Percentiles rank a stretch among this genome's conserved stretches.
These are phyloP conservation scores for Criorhina ranunculi DNA, from an alignment of 2,888 invertebrate species.

Conservation along the genomic window DNA sequence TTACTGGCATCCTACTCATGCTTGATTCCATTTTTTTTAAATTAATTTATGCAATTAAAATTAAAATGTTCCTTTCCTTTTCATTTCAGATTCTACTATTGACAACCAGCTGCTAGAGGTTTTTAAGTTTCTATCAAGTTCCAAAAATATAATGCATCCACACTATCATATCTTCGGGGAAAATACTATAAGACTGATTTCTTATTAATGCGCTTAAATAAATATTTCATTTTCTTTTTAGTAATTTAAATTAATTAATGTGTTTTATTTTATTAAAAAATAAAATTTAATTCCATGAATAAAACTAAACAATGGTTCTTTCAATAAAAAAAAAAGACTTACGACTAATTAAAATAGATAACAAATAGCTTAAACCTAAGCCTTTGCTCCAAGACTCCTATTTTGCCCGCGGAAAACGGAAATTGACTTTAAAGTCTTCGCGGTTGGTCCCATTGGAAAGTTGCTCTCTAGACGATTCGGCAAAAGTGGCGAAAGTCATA, in stretches of 20 bases:
- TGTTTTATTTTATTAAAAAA: conserved; percentile 55
- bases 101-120: conserved; percentile 66
- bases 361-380: too few species aligned
- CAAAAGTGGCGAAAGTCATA: too few species aligned
- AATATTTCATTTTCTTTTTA: conserved; percentile 69
- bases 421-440: too few species aligned
- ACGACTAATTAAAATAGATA: too few species aligned
- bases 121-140: conserved; percentile 75
- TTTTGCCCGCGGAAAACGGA: too few species aligned
- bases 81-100: conserved; percentile 65
- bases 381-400: too few species aligned
- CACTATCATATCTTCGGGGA: conserved; percentile 77
- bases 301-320: neutral
- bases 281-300: neutral
- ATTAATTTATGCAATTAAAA: neutral
- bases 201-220: conserved; percentile 77
- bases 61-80: neutral
- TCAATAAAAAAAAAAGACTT: neutral
- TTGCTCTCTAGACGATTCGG: too few species aligned
- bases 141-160: conserved; percentile 75
- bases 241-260: conserved; percentile 62
- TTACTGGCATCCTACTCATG: too few species aligned
- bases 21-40: too few species aligned
- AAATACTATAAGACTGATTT: conserved; percentile 77
- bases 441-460: too few species aligned